Percentiles rank a stretch among this genome's conserved stretches.
phyloP scores from a whole-genome alignment of 2,888 invertebrate genomes.

The Epinotia ramella region DNA sequence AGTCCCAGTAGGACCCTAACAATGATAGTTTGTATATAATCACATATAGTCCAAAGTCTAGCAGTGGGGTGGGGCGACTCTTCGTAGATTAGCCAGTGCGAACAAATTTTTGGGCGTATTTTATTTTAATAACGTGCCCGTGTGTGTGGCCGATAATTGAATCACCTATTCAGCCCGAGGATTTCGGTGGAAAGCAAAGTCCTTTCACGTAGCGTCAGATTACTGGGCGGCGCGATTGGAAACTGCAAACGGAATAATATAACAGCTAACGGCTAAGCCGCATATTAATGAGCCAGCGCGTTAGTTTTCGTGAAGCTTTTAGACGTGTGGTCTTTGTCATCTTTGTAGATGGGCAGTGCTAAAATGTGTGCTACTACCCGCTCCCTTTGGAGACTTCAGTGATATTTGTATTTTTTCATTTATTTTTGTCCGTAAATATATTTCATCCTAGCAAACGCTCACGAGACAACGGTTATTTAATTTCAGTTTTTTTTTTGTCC shows the following conservation, averaged over 20 bases:
- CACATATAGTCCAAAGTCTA: too few relatives aligned
- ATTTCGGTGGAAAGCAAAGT: conserved; percentile 29
- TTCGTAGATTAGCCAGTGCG: background rate
- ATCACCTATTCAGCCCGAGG: conserved; percentile 19
- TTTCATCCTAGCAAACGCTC: too few relatives aligned
- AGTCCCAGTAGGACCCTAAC: too few relatives aligned
- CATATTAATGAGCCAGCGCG: conserved; percentile 15
- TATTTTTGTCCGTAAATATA: too few relatives aligned
- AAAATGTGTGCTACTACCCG: too few relatives aligned
- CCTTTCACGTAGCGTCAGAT: conserved; percentile 32
- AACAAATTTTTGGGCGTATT: background rate
- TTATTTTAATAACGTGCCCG: background rate
- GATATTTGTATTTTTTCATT: too few relatives aligned
- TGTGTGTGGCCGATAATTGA: conserved; percentile 28
- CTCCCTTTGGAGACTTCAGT: too few relatives aligned
- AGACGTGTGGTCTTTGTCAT: background rate
- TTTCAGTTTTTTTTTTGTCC: too few relatives aligned
- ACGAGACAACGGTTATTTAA: too few relatives aligned
- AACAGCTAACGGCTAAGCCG: conserved; percentile 1
- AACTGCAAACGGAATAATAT: conserved; percentile 25
- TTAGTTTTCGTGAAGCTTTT: conserved; percentile 4
- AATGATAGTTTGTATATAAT: too few relatives aligned
- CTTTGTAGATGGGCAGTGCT: background rate
- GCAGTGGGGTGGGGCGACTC: background rate
- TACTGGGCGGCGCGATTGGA: conserved; percentile 14